Evolutionary conservation across 2,113 vertebrate species (phyloP).

Genomic region (Lipophrys pholis): DNA sequence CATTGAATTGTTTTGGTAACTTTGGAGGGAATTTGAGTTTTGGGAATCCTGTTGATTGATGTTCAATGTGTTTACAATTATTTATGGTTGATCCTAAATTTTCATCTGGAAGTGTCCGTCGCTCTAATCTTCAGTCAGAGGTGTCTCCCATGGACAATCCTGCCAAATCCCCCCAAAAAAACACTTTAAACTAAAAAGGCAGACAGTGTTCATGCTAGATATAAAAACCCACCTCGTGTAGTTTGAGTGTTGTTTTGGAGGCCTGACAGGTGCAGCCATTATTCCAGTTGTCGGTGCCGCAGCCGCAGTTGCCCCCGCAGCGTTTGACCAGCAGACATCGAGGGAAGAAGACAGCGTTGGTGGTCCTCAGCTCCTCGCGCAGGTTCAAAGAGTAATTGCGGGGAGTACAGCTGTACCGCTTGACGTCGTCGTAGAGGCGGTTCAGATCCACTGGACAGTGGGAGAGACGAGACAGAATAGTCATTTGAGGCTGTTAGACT

Average conservation of each 20-base stretch:
- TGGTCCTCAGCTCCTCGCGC: constrained; percentile 91
- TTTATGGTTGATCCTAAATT: no score
- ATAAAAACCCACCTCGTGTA: constrained; percentile 89
- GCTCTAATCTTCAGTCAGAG: no score
- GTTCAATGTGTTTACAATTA: no score
- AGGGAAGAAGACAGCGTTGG: constrained; percentile 93
- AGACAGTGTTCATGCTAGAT: no score
- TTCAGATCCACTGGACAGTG: constrained; percentile 90
- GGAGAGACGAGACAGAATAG: constrained; percentile 17
- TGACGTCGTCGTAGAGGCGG: constrained; percentile 93
- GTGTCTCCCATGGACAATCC: no score
- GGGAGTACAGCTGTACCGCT: constrained; percentile 96
- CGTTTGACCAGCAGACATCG: constrained; percentile 95
- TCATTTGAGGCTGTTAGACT: no score
- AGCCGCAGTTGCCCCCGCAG: constrained; percentile 96
- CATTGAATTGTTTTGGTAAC: no score
- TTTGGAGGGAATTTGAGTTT: no score
- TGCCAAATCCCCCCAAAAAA: no score
- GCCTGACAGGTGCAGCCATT: constrained; percentile 89
- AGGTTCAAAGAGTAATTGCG: constrained; percentile 95
- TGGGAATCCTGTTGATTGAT: no score
- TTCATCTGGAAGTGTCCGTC: no score
- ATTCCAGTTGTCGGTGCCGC: constrained; percentile 89
- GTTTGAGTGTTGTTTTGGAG: constrained; percentile 89
- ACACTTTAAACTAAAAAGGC: no score